These are phyloP conservation scores for Actinia tenebrosa DNA, from an alignment of 64 coral and sea anemone species.

Conservation along the genomic window DNA sequence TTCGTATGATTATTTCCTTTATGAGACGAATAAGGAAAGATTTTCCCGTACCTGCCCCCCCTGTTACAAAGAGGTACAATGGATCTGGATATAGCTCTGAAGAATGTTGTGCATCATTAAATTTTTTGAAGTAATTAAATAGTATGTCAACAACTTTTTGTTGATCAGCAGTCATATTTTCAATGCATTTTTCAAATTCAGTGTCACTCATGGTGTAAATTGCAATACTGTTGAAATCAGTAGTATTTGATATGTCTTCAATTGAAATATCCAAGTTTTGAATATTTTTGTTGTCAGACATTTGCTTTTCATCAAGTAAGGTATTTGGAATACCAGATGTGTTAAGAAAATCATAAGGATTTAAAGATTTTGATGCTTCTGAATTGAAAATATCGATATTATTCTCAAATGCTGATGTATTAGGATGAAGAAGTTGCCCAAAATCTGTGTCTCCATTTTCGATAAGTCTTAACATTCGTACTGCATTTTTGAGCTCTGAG, in stretches of 20 bases:
- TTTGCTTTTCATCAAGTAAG: background rate
- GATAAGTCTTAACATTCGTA: constrained; percentile 9
- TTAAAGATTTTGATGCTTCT: background rate
- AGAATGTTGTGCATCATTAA: background rate
- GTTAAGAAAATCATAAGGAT: background rate
- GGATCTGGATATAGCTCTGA: background rate
- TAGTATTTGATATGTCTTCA: too few relatives aligned
- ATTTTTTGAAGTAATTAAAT: background rate
- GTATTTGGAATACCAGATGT: background rate
- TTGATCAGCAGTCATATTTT: background rate
- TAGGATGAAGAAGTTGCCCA: background rate
- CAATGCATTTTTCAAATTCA: background rate
- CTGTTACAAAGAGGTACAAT: constrained; percentile 11
- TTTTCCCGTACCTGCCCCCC: constrained; percentile 34
- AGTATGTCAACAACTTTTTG: background rate
- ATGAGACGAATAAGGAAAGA: constrained; percentile 27
- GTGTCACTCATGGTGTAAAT: background rate
- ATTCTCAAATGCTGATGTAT: background rate
- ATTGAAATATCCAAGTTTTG: background rate
- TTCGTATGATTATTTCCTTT: constrained; percentile 32
- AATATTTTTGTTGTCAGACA: background rate
- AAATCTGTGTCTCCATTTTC: background rate
- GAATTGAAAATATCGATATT: background rate
- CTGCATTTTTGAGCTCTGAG: constrained; percentile 16
- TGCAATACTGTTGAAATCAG: background rate